Conservation (phyloP, 2,888 invertebrate genomes). For the Rugalucina vietnamica region DNA sequence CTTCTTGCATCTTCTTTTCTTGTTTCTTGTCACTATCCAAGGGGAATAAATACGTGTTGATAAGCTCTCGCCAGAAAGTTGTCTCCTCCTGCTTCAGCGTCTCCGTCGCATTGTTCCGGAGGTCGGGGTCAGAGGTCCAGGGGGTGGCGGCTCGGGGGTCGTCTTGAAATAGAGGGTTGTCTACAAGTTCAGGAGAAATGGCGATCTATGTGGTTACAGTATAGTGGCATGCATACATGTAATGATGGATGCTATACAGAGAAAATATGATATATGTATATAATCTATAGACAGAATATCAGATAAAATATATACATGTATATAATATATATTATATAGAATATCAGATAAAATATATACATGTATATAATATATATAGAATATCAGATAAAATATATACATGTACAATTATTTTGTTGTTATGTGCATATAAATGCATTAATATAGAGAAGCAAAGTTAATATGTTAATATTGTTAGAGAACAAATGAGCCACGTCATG, state of each 20-base stretch:
- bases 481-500: too few species aligned
- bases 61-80: constrained; percentile 96
- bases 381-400: background rate
- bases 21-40: constrained; percentile 94
- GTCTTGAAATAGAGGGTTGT: constrained; percentile 68
- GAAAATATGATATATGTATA: too few species aligned
- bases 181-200: constrained; percentile 32
- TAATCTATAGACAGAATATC: background rate
- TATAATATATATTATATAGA: too few species aligned
- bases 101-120: constrained; percentile 54
- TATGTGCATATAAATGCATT: too few species aligned
- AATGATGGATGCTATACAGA: background rate
- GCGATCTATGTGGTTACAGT: too few species aligned
- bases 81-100: constrained; percentile 87
- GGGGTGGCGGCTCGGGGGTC: constrained; percentile 45
- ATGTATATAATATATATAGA: background rate
- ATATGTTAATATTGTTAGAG: too few species aligned
- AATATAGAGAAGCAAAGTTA: too few species aligned
- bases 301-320: background rate
- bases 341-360: background rate
- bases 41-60: constrained; percentile 97
- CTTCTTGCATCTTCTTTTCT: constrained; percentile 66
- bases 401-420: background rate
- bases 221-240: too few species aligned
- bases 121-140: constrained; percentile 69